These are phyloP conservation scores for Thymallus thymallus DNA, from an alignment of 2,113 vertebrate species.

Conservation along the genomic window DNA sequence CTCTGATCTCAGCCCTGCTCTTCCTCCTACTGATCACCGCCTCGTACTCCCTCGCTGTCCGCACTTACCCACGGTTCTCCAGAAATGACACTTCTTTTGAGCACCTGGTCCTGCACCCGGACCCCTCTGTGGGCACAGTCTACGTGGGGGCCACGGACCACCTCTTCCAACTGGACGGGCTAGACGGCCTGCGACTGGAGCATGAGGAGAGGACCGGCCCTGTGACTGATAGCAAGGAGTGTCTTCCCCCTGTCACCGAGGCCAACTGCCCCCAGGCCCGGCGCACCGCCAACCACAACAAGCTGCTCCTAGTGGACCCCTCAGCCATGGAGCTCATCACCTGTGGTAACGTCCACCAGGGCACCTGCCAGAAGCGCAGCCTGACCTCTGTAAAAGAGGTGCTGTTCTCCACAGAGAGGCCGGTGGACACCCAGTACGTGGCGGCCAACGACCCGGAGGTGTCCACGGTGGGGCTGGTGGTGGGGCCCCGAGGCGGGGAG, in stretches of 20 bases:
- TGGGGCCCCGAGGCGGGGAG: constrained; percentile 72
- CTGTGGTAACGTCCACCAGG: constrained; percentile 93
- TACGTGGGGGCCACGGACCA: constrained; percentile 90
- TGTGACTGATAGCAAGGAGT: constrained; percentile 89
- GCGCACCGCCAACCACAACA: constrained; percentile 87
- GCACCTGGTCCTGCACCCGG: constrained; percentile 87
- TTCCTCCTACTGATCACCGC: constrained; percentile 65
- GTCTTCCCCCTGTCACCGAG: constrained; percentile 84
- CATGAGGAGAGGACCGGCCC: constrained; percentile 83
- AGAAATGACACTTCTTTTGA: constrained; percentile 83
- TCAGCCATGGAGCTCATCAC: constrained; percentile 82
- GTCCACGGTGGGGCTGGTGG: constrained; percentile 89
- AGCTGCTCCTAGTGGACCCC: constrained; percentile 85
- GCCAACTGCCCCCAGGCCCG: constrained; percentile 86
- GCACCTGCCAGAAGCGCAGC: constrained; percentile 90
- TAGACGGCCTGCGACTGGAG: constrained; percentile 75
- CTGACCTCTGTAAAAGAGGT: constrained; percentile 73
- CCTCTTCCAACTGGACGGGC: constrained; percentile 88
- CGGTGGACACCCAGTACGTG: constrained; percentile 94
- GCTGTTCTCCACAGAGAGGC: constrained; percentile 84
- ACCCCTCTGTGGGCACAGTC: constrained; percentile 81
- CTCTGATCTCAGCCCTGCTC: constrained; percentile 72
- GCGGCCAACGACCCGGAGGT: constrained; percentile 90
- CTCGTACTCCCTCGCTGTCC: constrained; percentile 39
- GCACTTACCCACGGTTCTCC: constrained; percentile 77